Percentiles rank a stretch among this genome's conserved stretches.
These are phyloP conservation scores for Rapana venosa DNA, from an alignment of 2,888 invertebrate genomes.

Conservation along the genomic window DNA sequence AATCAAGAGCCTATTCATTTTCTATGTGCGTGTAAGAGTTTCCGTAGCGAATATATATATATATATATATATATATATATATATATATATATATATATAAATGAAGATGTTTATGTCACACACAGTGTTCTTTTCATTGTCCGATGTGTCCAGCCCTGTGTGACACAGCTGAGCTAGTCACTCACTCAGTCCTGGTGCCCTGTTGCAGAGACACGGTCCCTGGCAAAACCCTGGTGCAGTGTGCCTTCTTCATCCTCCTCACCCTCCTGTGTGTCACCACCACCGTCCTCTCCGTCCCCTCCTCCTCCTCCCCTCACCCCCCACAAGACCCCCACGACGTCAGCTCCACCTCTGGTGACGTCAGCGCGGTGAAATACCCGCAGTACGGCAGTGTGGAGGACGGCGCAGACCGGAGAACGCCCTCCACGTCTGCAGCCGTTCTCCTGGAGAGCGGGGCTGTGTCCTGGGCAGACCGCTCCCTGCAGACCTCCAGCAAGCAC, in stretches of 20 bases:
- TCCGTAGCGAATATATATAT: too few relatives aligned
- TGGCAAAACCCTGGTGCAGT: conserved; percentile 2
- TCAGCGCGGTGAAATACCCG: background rate
- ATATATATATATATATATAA: too few relatives aligned
- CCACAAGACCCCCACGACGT: background rate
- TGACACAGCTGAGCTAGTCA: too few relatives aligned
- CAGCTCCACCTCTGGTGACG: background rate
- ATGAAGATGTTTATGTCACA: too few relatives aligned
- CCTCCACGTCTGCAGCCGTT: background rate
- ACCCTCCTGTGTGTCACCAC: background rate
- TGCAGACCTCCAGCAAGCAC: background rate
- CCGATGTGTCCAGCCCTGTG: too few relatives aligned
- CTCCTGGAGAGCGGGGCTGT: background rate
- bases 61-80: too few relatives aligned
- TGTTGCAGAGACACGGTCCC: conserved; percentile 27
- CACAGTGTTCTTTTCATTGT: too few relatives aligned
- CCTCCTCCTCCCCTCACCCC: background rate
- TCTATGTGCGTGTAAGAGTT: too few relatives aligned
- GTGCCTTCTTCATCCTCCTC: background rate
- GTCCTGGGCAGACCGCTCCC: background rate
- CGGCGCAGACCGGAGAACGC: background rate
- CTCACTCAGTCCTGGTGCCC: background rate
- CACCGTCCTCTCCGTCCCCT: background rate
- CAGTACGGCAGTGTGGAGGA: background rate
- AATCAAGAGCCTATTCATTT: too few relatives aligned